These are phyloP conservation scores for Corythoichthys intestinalis DNA, from an alignment of 2,113 vertebrate genomes.

Conservation along the genomic window DNA sequence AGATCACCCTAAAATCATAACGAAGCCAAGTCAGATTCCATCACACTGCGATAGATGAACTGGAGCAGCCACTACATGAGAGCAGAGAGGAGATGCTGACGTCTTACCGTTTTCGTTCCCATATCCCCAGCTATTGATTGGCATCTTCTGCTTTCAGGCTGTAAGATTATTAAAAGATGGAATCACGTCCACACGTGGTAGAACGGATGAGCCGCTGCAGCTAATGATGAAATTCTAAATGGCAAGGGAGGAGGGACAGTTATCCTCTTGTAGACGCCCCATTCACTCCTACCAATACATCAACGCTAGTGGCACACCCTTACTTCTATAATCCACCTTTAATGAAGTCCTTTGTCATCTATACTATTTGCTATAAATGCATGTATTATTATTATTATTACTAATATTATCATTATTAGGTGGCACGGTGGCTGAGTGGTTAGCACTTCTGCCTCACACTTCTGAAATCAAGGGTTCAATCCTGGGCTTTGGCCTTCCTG, in stretches of 20 bases:
- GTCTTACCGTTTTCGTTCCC: slow-evolving; percentile 87
- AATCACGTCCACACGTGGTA: slow-evolving; percentile 7
- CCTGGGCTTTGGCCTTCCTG: too few species aligned
- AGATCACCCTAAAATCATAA: neutral
- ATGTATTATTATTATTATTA: too few species aligned
- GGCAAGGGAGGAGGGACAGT: slow-evolving; percentile 33
- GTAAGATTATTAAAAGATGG: neutral
- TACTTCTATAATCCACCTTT: neutral
- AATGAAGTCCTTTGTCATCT: neutral
- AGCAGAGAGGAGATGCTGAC: neutral
- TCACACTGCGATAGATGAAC: neutral
- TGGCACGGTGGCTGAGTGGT: too few species aligned
- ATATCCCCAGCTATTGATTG: slow-evolving; percentile 88
- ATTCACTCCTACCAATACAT: neutral
- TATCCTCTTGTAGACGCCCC: slow-evolving; percentile 46
- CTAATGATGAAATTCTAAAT: slow-evolving; percentile 38
- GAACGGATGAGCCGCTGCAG: slow-evolving; percentile 1
- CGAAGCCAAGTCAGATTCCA: neutral
- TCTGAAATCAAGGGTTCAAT: too few species aligned
- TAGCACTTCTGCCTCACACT: too few species aligned
- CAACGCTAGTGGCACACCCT: neutral
- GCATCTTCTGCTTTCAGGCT: slow-evolving; percentile 68
- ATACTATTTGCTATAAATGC: too few species aligned
- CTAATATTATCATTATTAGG: too few species aligned
- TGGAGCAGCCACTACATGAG: neutral